A percentile compares a stretch with the other conserved stretches of the same genome.
phyloP scores from a whole-genome alignment of 2,113 vertebrate species.

The Naja naja region DNA sequence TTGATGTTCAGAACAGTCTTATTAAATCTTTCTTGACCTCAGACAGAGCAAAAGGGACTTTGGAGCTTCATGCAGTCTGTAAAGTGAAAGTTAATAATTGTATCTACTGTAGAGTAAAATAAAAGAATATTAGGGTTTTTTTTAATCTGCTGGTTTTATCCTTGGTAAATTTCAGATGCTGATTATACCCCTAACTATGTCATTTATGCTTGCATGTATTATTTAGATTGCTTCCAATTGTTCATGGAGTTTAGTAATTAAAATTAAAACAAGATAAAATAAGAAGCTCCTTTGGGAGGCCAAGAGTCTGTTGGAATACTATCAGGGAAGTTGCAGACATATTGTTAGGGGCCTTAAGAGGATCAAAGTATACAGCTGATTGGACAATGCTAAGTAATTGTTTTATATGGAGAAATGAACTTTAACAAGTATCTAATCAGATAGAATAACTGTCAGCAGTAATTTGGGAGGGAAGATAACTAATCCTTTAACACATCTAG shows the following conservation, averaged over 20 bases:
- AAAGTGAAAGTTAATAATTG: neutral
- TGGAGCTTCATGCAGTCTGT: neutral
- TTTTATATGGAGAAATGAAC: neutral
- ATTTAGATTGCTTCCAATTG: neutral
- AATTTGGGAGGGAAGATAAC: neutral
- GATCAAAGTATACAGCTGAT: neutral
- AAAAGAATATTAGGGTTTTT: neutral
- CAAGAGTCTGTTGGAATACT: neutral
- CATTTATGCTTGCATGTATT: neutral
- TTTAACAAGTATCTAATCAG: neutral
- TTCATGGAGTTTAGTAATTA: neutral
- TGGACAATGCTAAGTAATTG: slow-evolving; percentile 8
- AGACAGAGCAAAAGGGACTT: neutral
- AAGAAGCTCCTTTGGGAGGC: neutral
- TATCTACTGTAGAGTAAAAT: neutral
- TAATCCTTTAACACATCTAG: neutral
- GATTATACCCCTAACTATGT: neutral
- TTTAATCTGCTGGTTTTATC: neutral
- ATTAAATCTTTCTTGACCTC: neutral
- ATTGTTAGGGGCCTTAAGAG: neutral
- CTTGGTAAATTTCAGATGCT: neutral
- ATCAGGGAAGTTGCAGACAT: neutral
- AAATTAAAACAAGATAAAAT: neutral
- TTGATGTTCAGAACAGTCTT: neutral
- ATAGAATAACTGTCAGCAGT: neutral